Evolutionary conservation across 2,113 vertebrate species (phyloP).

Genomic region (Beaufortia kweichowensis): DNA sequence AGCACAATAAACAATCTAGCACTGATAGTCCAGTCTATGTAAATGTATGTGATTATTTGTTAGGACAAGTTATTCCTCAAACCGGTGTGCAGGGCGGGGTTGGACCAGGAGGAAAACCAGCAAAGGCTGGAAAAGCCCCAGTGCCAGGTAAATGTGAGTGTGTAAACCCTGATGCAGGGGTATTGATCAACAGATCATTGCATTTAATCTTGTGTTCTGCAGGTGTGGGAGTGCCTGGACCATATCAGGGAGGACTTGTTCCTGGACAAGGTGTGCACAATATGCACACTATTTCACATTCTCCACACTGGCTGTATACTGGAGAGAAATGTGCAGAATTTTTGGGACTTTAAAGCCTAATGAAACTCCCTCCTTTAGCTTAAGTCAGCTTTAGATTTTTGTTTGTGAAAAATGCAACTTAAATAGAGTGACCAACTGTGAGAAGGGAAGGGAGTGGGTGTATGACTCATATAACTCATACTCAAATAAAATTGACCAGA

Average conservation of each 20-base stretch:
- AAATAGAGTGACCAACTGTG: too few relatives aligned
- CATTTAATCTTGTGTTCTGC: constrained; percentile 42
- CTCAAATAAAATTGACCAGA: too few relatives aligned
- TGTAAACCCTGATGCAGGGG: constrained; percentile 32
- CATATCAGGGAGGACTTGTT: constrained; percentile 73
- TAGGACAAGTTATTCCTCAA: constrained; percentile 75
- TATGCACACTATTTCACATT: not conserved
- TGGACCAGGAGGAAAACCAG: constrained; percentile 65
- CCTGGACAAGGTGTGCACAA: constrained; percentile 70
- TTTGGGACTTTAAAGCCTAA: too few relatives aligned
- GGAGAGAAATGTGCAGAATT: not conserved
- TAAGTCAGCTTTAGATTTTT: too few relatives aligned
- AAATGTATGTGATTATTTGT: constrained; percentile 30
- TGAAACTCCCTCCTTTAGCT: too few relatives aligned
- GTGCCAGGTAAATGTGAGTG: constrained; percentile 70
- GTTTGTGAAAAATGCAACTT: too few relatives aligned
- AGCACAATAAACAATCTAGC: not conserved
- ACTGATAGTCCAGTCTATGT: not conserved
- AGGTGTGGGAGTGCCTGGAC: constrained; percentile 77
- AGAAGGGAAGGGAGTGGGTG: too few relatives aligned
- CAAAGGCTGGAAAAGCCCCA: constrained; percentile 64
- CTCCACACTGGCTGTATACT: too few relatives aligned
- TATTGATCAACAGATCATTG: not conserved
- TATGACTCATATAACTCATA: too few relatives aligned
- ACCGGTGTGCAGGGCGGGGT: constrained; percentile 74